Conservation (phyloP, 2,113 vertebrate species). For the Ursus arctos region DNA sequence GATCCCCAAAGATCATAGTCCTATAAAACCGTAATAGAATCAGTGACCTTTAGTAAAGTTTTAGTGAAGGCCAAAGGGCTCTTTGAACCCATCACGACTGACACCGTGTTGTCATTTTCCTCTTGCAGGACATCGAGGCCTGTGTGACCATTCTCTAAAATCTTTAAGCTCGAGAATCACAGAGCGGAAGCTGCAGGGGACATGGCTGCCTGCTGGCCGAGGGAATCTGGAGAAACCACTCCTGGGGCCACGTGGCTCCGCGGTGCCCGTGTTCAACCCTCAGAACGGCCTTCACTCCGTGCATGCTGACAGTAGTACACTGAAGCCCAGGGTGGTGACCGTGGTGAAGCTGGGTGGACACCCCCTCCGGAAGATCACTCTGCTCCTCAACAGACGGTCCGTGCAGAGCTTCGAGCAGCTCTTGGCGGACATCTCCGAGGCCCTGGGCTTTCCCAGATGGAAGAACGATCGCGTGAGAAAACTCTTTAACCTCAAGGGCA, state of each 20-base stretch:
- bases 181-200: slow-evolving; percentile 85
- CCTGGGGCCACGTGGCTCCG: slow-evolving; percentile 63
- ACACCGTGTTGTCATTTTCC: slow-evolving; percentile 38
- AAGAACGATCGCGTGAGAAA: slow-evolving; percentile 94
- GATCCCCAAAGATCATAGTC: not conserved
- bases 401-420: slow-evolving; percentile 97
- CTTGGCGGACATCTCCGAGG: slow-evolving; percentile 95
- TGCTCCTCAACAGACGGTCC: slow-evolving; percentile 95
- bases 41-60: not conserved
- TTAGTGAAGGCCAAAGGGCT: not conserved
- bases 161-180: slow-evolving; percentile 83
- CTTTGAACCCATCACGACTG: not conserved
- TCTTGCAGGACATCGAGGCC: slow-evolving; percentile 80
- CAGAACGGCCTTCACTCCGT: slow-evolving; percentile 86
- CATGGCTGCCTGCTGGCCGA: slow-evolving; percentile 81
- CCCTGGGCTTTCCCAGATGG: slow-evolving; percentile 95
- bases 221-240: slow-evolving; percentile 82
- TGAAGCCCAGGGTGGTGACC: slow-evolving; percentile 94
- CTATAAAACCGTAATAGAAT: not conserved
- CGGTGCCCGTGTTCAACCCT: slow-evolving; percentile 77
- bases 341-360: slow-evolving; percentile 91
- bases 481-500: slow-evolving; percentile 93
- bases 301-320: slow-evolving; percentile 91
- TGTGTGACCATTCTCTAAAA: slow-evolving; percentile 80
- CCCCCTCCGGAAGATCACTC: slow-evolving; percentile 91